phyloP scores from a whole-genome alignment of 1,140 invertebrate species.

The Caenorhabditis tropicalis region DNA sequence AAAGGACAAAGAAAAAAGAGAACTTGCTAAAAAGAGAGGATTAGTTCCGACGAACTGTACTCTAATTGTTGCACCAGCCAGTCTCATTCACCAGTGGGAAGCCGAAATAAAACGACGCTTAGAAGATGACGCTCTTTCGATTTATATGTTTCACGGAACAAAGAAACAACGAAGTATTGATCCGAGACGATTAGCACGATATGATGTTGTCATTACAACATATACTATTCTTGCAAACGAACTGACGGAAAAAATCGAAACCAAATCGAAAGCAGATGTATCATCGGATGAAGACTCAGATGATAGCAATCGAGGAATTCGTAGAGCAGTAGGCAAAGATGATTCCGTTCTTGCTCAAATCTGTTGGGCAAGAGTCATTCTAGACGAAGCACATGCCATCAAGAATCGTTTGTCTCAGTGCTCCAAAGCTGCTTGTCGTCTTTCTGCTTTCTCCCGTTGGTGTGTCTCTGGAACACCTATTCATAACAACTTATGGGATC shows the following conservation, averaged over 20 bases:
- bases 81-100: constrained; percentile 82
- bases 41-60: constrained; percentile 76
- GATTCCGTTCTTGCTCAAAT: constrained; percentile 76
- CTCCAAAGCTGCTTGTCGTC: constrained; percentile 78
- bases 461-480: constrained; percentile 89
- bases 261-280: neutral
- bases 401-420: constrained; percentile 85
- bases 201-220: constrained; percentile 76
- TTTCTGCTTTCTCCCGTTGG: constrained; percentile 81
- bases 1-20: neutral
- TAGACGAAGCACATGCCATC: constrained; percentile 91
- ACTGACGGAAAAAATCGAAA: constrained; percentile 65
- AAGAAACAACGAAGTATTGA: constrained; percentile 77
- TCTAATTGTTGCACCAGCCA: constrained; percentile 87
- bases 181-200: constrained; percentile 72
- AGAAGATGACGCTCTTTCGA: constrained; percentile 74
- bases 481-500: constrained; percentile 88
- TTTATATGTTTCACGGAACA: constrained; percentile 83
- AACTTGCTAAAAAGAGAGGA: constrained; percentile 52
- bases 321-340: neutral
- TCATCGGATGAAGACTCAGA: neutral
- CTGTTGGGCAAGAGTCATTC: constrained; percentile 83
- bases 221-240: constrained; percentile 75
- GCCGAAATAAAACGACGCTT: constrained; percentile 79
- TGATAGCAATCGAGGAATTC: neutral